Conservation (phyloP, 2,888 invertebrate species). For the Scaeva pyrastri region DNA sequence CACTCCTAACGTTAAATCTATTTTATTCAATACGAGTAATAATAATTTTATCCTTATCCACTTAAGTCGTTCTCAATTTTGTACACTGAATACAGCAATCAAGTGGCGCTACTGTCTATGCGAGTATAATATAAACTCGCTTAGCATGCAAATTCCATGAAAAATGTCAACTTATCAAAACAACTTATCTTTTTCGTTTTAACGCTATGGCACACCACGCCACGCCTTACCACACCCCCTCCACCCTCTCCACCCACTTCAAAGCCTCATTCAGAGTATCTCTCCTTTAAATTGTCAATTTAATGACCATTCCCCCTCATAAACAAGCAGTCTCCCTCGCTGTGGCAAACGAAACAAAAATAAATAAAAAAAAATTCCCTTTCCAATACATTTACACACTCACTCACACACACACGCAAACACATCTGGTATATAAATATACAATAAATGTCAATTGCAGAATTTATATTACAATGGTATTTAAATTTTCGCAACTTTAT, state of each 20-base stretch:
- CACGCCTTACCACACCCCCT: too few species aligned
- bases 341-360: neutral
- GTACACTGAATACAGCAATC: too few species aligned
- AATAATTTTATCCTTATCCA: too few species aligned
- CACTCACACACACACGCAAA: too few species aligned
- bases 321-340: neutral
- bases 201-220: neutral
- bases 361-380: neutral
- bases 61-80: too few species aligned
- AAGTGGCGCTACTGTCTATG: too few species aligned
- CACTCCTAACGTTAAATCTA: too few species aligned
- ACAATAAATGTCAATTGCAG: slow-evolving; percentile 26
- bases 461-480: slow-evolving; percentile 17
- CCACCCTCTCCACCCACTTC: too few species aligned
- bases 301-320: slow-evolving; percentile 1
- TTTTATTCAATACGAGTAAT: too few species aligned
- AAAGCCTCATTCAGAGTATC: neutral
- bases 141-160: neutral
- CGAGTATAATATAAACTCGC: too few species aligned
- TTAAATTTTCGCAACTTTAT: slow-evolving; percentile 3
- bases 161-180: neutral
- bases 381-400: neutral
- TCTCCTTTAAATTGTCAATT: slow-evolving; percentile 4
- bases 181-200: neutral
- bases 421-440: slow-evolving; percentile 9